These are phyloP conservation scores for Gadopsis marmoratus DNA, from an alignment of 2,797 vertebrate genomes.

Conservation along the genomic window DNA sequence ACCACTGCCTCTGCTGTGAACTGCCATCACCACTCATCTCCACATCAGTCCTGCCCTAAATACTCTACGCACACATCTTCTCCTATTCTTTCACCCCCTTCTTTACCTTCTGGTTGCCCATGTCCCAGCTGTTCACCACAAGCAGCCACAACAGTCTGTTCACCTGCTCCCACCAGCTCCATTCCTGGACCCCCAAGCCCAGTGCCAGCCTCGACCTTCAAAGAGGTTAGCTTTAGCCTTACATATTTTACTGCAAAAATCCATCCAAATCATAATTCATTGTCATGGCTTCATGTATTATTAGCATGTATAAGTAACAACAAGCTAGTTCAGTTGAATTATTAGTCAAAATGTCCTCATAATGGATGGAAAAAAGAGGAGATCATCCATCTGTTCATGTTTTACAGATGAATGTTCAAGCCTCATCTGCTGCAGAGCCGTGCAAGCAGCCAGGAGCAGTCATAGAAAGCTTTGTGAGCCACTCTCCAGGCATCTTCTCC, in stretches of 20 bases:
- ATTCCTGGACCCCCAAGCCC: slow-evolving; percentile 63
- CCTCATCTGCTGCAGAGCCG: slow-evolving; percentile 69
- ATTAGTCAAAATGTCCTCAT: not conserved
- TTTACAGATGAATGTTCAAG: slow-evolving; percentile 81
- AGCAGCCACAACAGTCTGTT: slow-evolving; percentile 59
- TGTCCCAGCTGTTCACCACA: slow-evolving; percentile 55
- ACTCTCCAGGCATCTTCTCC: slow-evolving; percentile 94
- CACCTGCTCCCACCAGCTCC: slow-evolving; percentile 27
- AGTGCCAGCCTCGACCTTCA: slow-evolving; percentile 79
- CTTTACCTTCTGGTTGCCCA: slow-evolving; percentile 41
- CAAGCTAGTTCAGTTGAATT: not conserved
- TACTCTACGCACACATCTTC: slow-evolving; percentile 8
- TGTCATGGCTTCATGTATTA: not conserved
- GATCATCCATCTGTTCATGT: slow-evolving; percentile 7
- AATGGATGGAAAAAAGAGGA: not conserved
- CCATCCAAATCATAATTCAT: not conserved
- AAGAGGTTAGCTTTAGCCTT: slow-evolving; percentile 82
- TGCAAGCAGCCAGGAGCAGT: slow-evolving; percentile 91
- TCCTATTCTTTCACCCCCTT: not conserved
- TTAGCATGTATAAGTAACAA: not conserved
- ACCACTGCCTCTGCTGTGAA: slow-evolving; percentile 12
- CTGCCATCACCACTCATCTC: slow-evolving; percentile 18
- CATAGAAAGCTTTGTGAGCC: slow-evolving; percentile 95
- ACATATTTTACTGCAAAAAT: not conserved
- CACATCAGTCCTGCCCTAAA: slow-evolving; percentile 21